Conservation (phyloP, 2,113 vertebrate species). For the Polyodon spathula region DNA sequence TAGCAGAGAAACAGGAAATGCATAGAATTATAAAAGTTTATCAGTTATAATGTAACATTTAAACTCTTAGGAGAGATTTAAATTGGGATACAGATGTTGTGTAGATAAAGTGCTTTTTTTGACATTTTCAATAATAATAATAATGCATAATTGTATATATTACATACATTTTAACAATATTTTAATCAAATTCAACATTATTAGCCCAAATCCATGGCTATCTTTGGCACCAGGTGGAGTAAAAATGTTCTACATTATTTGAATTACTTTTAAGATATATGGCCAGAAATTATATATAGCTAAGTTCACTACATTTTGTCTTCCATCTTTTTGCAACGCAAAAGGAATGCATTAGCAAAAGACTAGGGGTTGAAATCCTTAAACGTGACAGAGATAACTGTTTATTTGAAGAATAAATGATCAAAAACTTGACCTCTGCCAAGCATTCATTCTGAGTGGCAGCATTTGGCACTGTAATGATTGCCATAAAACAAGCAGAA, state of each 20-base stretch:
- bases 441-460: slow-evolving; percentile 41
- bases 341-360: slow-evolving; percentile 29
- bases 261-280: too few relatives aligned
- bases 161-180: too few relatives aligned
- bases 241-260: too few relatives aligned
- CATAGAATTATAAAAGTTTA: slow-evolving; percentile 43
- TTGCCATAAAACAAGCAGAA: slow-evolving; percentile 37
- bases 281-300: too few relatives aligned
- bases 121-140: slow-evolving; percentile 13
- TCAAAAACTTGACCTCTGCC: slow-evolving; percentile 30
- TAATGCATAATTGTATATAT: too few relatives aligned
- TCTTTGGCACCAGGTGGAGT: too few relatives aligned
- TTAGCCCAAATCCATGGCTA: too few relatives aligned
- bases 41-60: slow-evolving; percentile 42
- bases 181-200: too few relatives aligned
- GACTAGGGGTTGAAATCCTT: slow-evolving; percentile 25
- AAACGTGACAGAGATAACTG: slow-evolving; percentile 30
- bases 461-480: slow-evolving; percentile 21
- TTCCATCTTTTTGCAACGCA: too few relatives aligned
- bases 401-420: slow-evolving; percentile 27
- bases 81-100: slow-evolving; percentile 25
- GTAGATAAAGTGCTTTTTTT: slow-evolving; percentile 17
- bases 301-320: too few relatives aligned
- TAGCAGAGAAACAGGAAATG: slow-evolving; percentile 35
- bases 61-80: slow-evolving; percentile 44